Conservation (phyloP, 2,113 vertebrate genomes). For the Prinia subflava region DNA sequence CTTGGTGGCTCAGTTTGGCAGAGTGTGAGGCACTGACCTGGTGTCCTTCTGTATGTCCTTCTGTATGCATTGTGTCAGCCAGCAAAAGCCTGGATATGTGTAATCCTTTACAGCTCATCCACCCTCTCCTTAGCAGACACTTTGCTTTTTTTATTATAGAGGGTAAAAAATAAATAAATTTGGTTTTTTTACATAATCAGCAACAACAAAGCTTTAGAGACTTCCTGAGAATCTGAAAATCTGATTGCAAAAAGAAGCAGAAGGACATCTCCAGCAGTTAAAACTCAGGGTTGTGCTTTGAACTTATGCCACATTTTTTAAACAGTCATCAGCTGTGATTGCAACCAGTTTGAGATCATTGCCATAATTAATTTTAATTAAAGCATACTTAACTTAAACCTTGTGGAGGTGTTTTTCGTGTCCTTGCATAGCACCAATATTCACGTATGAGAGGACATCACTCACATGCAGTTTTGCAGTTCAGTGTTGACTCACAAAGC, state of each 20-base stretch:
- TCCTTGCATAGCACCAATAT: accelerated
- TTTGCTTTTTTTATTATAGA: background rate
- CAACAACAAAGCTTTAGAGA: background rate
- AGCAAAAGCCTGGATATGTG: background rate
- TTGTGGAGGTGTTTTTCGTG: background rate
- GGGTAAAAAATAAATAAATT: background rate
- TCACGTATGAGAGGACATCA: background rate
- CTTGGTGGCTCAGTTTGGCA: background rate
- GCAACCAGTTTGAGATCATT: background rate
- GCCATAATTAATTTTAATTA: background rate
- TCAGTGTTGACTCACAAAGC: background rate
- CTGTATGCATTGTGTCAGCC: background rate
- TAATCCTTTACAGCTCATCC: background rate
- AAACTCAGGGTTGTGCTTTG: background rate
- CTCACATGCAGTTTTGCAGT: background rate
- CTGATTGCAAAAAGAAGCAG: background rate
- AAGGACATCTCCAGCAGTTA: background rate
- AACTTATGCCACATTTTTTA: background rate
- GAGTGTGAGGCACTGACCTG: background rate
- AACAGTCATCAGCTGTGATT: background rate
- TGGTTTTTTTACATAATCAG: background rate
- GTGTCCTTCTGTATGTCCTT: accelerated
- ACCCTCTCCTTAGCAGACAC: background rate
- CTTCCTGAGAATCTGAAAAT: background rate
- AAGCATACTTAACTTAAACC: background rate